A percentile compares a stretch with the other conserved stretches of the same genome.
These are phyloP conservation scores for Tachina fera DNA, from an alignment of 2,888 invertebrate species.

Conservation along the genomic window DNA sequence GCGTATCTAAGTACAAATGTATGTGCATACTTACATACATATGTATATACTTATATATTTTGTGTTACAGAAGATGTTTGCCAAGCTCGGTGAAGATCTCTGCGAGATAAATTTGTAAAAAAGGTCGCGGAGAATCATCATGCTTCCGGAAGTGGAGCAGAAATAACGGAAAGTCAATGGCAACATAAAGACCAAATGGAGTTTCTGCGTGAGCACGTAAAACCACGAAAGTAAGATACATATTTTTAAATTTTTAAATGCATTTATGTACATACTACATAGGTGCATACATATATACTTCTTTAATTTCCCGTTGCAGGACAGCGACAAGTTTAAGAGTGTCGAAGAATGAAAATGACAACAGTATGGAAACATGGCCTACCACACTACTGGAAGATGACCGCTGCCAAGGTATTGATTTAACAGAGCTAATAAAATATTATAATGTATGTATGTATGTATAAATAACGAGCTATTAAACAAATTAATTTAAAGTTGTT, in stretches of 20 bases:
- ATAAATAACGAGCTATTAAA: too few species aligned
- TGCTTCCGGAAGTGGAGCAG: too few species aligned
- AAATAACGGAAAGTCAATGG: background rate
- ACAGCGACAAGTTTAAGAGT: background rate
- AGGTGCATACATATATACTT: too few species aligned
- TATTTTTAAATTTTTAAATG: too few species aligned
- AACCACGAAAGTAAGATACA: too few species aligned
- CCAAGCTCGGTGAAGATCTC: background rate
- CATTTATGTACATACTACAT: too few species aligned
- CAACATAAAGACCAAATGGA: background rate
- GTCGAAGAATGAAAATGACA: background rate
- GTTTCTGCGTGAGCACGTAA: background rate
- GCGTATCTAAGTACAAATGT: background rate
- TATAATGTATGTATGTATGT: background rate
- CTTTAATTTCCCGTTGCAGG: too few species aligned
- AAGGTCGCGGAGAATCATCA: background rate
- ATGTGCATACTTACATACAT: background rate
- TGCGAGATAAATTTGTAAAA: background rate
- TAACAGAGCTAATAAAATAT: background rate
- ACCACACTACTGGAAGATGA: background rate
- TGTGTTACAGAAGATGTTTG: background rate
- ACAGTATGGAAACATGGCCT: background rate
- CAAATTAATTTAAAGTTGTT: too few species aligned
- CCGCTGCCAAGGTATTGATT: background rate
- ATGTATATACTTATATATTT: background rate